Conservation (phyloP, 2,113 vertebrate species). For the Xiphias gladius region DNA sequence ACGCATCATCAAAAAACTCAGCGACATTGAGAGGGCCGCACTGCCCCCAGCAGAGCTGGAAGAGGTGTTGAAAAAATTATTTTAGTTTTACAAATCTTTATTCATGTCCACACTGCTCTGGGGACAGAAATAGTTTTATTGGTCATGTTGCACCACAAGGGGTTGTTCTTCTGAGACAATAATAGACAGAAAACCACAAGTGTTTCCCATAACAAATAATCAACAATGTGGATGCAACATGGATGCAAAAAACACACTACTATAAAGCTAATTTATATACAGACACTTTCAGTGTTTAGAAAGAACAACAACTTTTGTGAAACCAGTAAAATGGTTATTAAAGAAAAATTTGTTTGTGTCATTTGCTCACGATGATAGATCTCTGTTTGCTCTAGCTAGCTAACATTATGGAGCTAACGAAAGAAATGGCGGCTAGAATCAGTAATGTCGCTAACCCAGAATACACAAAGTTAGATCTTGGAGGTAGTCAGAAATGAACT, state of each 20-base stretch:
- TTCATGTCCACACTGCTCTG: background rate
- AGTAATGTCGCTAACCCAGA: background rate
- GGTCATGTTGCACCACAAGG: too few species aligned
- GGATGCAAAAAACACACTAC: background rate
- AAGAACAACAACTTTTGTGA: background rate
- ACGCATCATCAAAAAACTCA: constrained; percentile 91
- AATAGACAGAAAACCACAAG: too few species aligned
- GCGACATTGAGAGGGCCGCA: constrained; percentile 91
- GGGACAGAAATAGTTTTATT: background rate
- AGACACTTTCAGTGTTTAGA: background rate
- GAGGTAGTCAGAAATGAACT: background rate
- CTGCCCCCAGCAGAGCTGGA: constrained; percentile 85
- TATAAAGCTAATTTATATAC: background rate
- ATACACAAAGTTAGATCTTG: background rate
- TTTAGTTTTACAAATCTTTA: background rate
- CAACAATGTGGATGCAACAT: background rate
- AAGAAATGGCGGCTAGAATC: background rate
- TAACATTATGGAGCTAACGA: background rate
- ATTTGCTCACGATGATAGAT: background rate
- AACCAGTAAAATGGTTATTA: background rate
- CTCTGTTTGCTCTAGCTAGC: background rate
- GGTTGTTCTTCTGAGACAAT: too few species aligned
- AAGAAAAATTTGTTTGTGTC: background rate
- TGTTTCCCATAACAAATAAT: too few species aligned
- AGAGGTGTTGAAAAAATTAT: constrained; percentile 85